These are phyloP conservation scores for Dunckerocampus dactyliophorus DNA, from an alignment of 2,113 vertebrate species.

Conservation along the genomic window DNA sequence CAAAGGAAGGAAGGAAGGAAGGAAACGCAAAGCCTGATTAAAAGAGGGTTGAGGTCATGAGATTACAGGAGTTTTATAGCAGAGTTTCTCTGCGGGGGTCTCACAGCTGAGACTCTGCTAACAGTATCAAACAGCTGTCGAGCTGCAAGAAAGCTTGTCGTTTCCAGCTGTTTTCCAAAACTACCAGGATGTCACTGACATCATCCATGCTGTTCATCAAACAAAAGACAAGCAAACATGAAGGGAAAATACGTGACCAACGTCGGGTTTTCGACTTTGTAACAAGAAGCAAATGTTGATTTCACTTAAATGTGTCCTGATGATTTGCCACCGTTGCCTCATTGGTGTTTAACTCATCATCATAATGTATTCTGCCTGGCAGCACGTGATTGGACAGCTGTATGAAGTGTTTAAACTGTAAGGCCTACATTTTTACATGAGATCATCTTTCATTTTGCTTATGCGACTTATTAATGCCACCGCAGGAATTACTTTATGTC, in stretches of 20 bases:
- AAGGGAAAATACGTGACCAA: conserved; percentile 15
- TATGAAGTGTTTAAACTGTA: too few relatives aligned
- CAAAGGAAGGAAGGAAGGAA: conserved; percentile 29
- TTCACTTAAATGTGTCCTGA: conserved; percentile 23
- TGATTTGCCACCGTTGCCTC: neutral
- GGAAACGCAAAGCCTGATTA: conserved; percentile 49
- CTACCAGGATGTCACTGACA: too few relatives aligned
- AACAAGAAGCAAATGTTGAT: conserved; percentile 67
- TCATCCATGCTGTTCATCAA: conserved; percentile 38
- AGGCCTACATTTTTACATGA: too few relatives aligned
- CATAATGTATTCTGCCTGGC: too few relatives aligned
- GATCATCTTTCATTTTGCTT: too few relatives aligned
- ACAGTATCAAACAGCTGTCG: conserved; percentile 63
- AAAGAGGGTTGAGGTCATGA: conserved; percentile 48
- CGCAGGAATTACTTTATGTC: too few relatives aligned
- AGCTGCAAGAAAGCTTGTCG: conserved; percentile 54
- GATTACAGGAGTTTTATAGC: conserved; percentile 51
- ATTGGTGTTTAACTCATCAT: conserved; percentile 41
- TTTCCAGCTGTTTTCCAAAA: conserved; percentile 36
- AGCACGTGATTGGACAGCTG: too few relatives aligned
- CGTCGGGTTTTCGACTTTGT: conserved; percentile 19
- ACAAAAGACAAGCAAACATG: neutral
- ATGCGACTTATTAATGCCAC: too few relatives aligned
- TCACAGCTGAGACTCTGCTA: conserved; percentile 30
- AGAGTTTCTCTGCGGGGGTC: conserved; percentile 20